Base-by-base conservation (phyloP, 2,113 vertebrate species). In the Brienomyrus longianalis region DNA sequence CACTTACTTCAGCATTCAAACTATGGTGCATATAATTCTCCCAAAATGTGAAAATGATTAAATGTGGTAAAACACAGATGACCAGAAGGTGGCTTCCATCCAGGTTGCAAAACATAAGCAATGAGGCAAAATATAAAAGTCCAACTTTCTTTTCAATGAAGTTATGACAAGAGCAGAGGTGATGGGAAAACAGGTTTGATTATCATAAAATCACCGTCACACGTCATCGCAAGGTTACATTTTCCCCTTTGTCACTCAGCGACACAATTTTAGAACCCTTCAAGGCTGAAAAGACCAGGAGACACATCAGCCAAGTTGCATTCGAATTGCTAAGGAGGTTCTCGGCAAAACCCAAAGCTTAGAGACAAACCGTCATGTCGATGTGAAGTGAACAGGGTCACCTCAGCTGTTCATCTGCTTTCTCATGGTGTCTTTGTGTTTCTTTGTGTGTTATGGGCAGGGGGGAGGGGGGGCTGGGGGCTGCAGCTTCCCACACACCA, bases 401-500 rank as follows among this genome's bases (percentile, higher is more conserved):
- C 45, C 83, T 84, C 45, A 43, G 83, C 17, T 48, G 39, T 83
- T 83, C 80, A 83, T 23, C 43, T 83, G 45, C 45, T 83, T 47
- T 83, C 17, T 83, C 80, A 47, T 48, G 80, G 83, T 45, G 83
- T 45, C 43, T 48, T 21, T 84, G 83, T 84, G 83, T 84, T 45
- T 48, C 83, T 47, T 27, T 70, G n/a, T 86, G 48, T 35, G 47
- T 52, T 51, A 17, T 19, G 84, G 84, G 23, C 39, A 5, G 83
- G 47, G 45, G 47, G 9, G 39, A 23, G 83, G 10, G 74, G 13
- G 74, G 31, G 31, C 1, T 17, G 13, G 47, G 85, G 51, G 51
- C 13, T 39, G 31, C n/a, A n/a, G 23, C 93, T 92, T 93, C 90
- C 93, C 92, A 35, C 85, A 87, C 90, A 15, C 89, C 1, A 0